phyloP scores from a whole-genome alignment of 2,113 vertebrate species.

The Progne subis region DNA sequence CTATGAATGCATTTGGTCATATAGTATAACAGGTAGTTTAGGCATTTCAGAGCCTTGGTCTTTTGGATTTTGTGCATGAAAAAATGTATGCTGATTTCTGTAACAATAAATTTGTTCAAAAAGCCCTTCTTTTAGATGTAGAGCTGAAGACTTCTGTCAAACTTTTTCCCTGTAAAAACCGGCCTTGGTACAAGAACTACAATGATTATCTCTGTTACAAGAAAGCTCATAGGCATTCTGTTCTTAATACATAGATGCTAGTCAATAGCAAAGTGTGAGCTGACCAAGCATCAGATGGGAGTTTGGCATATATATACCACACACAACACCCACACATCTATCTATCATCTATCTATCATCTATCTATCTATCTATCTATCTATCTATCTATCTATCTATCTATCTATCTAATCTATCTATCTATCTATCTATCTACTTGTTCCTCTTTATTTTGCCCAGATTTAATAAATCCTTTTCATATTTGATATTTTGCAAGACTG shows the following conservation, averaged over 20 bases:
- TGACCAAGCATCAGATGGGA: not conserved
- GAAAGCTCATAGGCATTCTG: not conserved
- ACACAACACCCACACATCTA: not conserved
- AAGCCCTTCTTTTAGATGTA: not conserved
- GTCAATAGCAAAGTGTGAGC: not conserved
- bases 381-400: too few species aligned
- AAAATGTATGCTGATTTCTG: not conserved
- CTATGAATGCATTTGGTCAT: not conserved
- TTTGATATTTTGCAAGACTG: not conserved
- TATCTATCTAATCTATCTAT: too few species aligned
- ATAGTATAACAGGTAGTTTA: not conserved
- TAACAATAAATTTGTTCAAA: not conserved
- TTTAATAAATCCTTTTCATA: not conserved
- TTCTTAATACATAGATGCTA: not conserved
- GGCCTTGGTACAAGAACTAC: not conserved
- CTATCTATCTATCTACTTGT: not conserved
- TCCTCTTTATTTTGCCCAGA: not conserved
- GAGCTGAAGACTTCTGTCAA: not conserved
- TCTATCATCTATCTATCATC: too few species aligned
- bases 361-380: too few species aligned
- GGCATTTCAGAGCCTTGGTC: not conserved
- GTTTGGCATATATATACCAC: not conserved
- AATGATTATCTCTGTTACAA: not conserved
- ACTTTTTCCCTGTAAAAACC: not conserved
- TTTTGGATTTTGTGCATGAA: not conserved